Conservation (phyloP, 2,113 vertebrate species). For the Grammomys dolichurus region DNA sequence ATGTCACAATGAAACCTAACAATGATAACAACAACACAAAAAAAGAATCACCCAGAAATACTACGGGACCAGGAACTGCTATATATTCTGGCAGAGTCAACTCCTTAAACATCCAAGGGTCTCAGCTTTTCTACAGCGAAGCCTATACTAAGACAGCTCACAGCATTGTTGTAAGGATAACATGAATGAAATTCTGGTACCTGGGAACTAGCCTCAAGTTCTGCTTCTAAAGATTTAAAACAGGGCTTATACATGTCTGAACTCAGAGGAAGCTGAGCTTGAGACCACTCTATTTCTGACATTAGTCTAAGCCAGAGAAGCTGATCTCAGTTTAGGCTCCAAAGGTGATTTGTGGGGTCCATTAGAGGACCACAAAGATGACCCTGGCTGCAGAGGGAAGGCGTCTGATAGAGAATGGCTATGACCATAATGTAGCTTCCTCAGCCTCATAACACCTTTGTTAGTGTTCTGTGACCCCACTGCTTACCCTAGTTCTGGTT, state of each 20-base stretch:
- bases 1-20: neutral
- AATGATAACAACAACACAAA: neutral
- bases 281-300: neutral
- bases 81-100: neutral
- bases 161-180: neutral
- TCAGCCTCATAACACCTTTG: neutral
- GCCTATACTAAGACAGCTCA: neutral
- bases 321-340: neutral
- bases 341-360: constrained; percentile 14
- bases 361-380: neutral
- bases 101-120: accelerated
- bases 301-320: constrained; percentile 22
- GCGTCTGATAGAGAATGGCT: neutral
- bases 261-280: constrained; percentile 3
- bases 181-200: neutral
- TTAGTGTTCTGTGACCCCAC: neutral
- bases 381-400: neutral
- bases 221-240: neutral
- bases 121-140: neutral
- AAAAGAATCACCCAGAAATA: neutral
- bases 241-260: neutral
- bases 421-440: neutral
- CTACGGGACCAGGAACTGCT: neutral
- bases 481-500: neutral
- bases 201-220: neutral